Base-by-base conservation (phyloP, 2,888 invertebrate species). In the Hedya salicella region DNA sequence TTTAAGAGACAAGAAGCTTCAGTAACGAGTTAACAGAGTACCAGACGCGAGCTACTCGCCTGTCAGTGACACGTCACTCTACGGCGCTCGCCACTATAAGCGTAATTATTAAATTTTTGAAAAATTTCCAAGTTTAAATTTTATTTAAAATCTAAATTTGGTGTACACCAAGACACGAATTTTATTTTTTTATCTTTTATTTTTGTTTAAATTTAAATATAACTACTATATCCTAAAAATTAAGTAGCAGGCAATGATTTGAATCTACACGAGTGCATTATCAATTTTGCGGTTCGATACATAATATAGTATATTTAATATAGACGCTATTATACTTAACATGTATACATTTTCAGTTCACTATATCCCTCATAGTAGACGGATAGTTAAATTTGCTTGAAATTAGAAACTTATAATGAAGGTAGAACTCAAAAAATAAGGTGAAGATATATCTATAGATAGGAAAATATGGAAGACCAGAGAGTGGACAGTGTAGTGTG, bases 321-420 rank as follows among this genome's bases (percentile, higher is more conserved):
- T 76, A 81, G 75, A 75, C 75, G 74, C 73, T 78, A 74, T 77
- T 74, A 75, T 78, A 79, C 73, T 78, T 78, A 78, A 79, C 74
- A 78, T 76, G 77, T 77, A 79, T 78, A 81, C 72, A 78, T 73
- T 75, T 70, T 70, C 77, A 74, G 73, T 75, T 78, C 73, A 74
- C 74, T 78, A 78, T 80, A 76, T 80, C 81, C 83, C 82, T 84
- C 77, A 79, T 76, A 80, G 77, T 78, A 71, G 75, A 78, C 72
- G 73, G 86, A 91, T 89, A 89, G 79, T 88, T 91, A 91, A 92
- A 92, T 91, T 91, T 92, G 91, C 91, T 92, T 91, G 91, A 86
- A 76, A 79, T 73, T 69, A 68, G 69, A 69, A 71, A 73, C 62
- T 72, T 67, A 69, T 71, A 75, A 63, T 69, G 79, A 74, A 67